Conservation (phyloP, 2,888 invertebrate genomes). For the Drosophila nr. fundita region DNA sequence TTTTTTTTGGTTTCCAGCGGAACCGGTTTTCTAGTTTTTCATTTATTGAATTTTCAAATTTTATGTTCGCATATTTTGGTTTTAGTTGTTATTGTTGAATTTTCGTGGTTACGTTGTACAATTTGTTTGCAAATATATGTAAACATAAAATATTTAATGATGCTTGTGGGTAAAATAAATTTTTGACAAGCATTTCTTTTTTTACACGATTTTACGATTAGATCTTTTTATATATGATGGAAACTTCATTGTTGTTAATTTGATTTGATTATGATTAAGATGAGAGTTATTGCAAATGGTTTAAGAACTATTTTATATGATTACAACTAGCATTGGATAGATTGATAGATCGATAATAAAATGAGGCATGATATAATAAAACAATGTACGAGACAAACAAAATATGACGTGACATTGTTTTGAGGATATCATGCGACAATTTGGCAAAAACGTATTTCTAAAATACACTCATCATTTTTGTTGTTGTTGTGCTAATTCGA, state of each 20-base stretch:
- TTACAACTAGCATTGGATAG: slow-evolving; percentile 36
- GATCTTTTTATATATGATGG: slow-evolving; percentile 17
- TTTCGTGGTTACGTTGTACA: slow-evolving; percentile 59
- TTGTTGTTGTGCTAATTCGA: slow-evolving; percentile 13
- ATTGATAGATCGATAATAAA: slow-evolving; percentile 9
- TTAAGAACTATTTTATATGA: slow-evolving; percentile 49
- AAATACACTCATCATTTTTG: slow-evolving; percentile 28
- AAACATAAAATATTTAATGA: slow-evolving; percentile 50
- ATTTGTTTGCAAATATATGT: slow-evolving; percentile 55
- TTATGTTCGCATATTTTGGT: slow-evolving; percentile 30
- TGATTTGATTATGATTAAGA: slow-evolving; percentile 39
- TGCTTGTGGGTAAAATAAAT: slow-evolving; percentile 36
- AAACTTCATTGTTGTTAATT: slow-evolving; percentile 25
- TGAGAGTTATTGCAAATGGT: slow-evolving; percentile 51
- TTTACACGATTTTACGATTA: slow-evolving; percentile 41
- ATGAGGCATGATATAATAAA: slow-evolving; percentile 46
- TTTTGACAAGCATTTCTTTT: slow-evolving; percentile 41
- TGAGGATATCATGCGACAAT: slow-evolving; percentile 47
- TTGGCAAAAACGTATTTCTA: slow-evolving; percentile 58
- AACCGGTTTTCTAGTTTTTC: slow-evolving; percentile 26
- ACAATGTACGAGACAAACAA: slow-evolving; percentile 40
- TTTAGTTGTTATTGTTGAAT: slow-evolving; percentile 26
- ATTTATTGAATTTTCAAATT: slow-evolving; percentile 67
- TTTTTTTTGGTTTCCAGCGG: slow-evolving; percentile 10
- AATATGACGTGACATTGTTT: slow-evolving; percentile 35